Percentiles rank a stretch among this genome's conserved stretches.
Evolutionary conservation across 2,888 invertebrate genomes (phyloP).

Genomic region (Eretmocerus hayati): DNA sequence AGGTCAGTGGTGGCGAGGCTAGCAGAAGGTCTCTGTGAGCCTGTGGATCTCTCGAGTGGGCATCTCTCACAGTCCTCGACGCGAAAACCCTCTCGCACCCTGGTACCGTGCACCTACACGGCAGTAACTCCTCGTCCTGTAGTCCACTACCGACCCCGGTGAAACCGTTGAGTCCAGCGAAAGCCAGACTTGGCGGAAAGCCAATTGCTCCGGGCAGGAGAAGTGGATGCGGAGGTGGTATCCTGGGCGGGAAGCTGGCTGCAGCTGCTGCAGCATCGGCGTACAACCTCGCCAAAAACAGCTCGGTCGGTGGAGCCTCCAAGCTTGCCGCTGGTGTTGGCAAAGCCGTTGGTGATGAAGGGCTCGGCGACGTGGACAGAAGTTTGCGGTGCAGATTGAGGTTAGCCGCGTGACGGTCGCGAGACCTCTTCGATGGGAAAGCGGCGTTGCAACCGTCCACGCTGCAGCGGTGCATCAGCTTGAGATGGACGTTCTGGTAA

Average conservation of each 20-base stretch:
- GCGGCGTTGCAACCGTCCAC: constrained; percentile 92
- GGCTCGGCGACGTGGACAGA: constrained; percentile 61
- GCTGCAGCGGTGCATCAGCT: constrained; percentile 91
- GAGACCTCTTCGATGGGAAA: constrained; percentile 85
- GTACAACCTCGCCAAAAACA: constrained; percentile 70
- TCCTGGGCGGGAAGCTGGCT: constrained; percentile 38
- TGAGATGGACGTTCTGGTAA: constrained; percentile 91
- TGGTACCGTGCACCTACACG: constrained; percentile 67
- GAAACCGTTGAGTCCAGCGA: constrained; percentile 45
- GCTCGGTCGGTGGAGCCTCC: constrained; percentile 63
- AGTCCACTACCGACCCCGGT: constrained; percentile 32
- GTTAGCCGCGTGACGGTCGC: constrained; percentile 89
- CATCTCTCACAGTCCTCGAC: constrained; percentile 69
- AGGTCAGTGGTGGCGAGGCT: constrained; percentile 42
- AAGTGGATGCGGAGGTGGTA: constrained; percentile 54
- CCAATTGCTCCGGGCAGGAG: constrained; percentile 54
- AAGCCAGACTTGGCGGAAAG: constrained; percentile 49
- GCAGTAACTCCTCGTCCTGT: constrained; percentile 5
- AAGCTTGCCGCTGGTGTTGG: constrained; percentile 26
- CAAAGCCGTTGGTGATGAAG: constrained; percentile 44
- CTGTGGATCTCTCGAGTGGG: constrained; percentile 54
- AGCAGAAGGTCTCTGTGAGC: constrained; percentile 38
- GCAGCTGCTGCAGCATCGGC: constrained; percentile 54
- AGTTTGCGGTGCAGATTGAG: constrained; percentile 85
- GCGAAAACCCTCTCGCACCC: constrained; percentile 75